Conservation (phyloP, 2,888 invertebrate genomes). For the Lepeophtheirus nordmannii region DNA sequence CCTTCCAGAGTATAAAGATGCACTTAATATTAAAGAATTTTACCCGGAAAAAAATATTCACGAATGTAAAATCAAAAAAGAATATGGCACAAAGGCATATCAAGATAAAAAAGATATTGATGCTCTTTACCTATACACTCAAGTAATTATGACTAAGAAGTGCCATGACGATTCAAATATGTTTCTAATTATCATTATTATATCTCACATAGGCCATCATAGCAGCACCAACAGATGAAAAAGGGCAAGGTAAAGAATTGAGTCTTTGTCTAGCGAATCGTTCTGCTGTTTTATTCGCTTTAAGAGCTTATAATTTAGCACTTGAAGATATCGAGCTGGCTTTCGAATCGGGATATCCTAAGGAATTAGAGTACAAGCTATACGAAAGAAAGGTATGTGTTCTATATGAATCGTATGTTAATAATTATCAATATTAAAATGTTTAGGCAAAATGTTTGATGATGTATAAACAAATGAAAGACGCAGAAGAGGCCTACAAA, state of each 20-base stretch:
- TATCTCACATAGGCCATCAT: not conserved
- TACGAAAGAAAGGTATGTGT: constrained; percentile 51
- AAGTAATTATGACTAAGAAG: constrained; percentile 23
- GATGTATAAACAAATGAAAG: constrained; percentile 42
- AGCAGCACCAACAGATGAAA: constrained; percentile 7
- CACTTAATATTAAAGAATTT: constrained; percentile 14
- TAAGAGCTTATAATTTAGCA: constrained; percentile 35
- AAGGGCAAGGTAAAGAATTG: constrained; percentile 10
- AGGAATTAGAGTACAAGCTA: constrained; percentile 59
- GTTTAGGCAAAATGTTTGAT: constrained; percentile 8
- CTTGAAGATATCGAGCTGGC: constrained; percentile 52
- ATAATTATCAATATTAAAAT: no score
- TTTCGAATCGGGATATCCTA: constrained; percentile 48
- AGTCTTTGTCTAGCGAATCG: constrained; percentile 31
- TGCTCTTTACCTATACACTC: constrained; percentile 28
- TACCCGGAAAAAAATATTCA: constrained; percentile 22
- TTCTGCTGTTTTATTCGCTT: constrained; percentile 47
- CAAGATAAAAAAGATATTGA: constrained; percentile 27
- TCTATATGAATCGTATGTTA: no score
- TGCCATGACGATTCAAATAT: not conserved
- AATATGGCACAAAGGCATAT: constrained; percentile 28
- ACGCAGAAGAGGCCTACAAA: constrained; percentile 46
- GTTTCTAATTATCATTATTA: not conserved
- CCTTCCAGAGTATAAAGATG: not conserved
- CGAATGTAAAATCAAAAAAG: constrained; percentile 26